Percentiles rank a stretch among this genome's conserved stretches.
phyloP scores from a whole-genome alignment of 2,888 invertebrate species.

The Drosophila neonasuta region DNA sequence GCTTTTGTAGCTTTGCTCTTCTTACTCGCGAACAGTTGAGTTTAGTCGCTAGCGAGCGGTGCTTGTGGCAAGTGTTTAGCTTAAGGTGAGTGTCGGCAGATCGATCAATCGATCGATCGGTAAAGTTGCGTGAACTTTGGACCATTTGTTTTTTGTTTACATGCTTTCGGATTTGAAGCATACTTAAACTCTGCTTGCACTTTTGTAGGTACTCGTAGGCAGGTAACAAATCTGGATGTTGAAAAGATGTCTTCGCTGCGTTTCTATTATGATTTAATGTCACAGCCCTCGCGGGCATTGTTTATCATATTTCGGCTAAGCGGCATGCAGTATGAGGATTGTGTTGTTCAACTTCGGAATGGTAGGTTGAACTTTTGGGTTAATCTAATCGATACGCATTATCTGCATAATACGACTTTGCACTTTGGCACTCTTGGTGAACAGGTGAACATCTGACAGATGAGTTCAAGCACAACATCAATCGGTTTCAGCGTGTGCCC shows the following conservation, averaged over 20 bases:
- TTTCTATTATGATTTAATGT: constrained; percentile 88
- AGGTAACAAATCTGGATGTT: constrained; percentile 26
- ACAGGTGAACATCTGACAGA: constrained; percentile 85
- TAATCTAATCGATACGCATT: constrained; percentile 16
- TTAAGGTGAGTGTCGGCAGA: neutral
- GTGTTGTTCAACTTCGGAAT: constrained; percentile 85
- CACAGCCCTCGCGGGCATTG: constrained; percentile 89
- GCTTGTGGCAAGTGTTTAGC: constrained; percentile 32
- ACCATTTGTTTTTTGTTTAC: constrained; percentile 33
- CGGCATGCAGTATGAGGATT: constrained; percentile 86
- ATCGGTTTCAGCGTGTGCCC: constrained; percentile 86
- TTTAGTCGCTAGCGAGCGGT: constrained; percentile 34
- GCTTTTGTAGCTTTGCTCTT: constrained; percentile 26
- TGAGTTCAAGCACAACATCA: constrained; percentile 83
- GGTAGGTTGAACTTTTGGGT: constrained; percentile 81
- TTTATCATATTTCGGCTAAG: constrained; percentile 87
- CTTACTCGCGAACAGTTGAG: neutral
- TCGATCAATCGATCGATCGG: constrained; percentile 24
- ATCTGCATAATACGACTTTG: constrained; percentile 22
- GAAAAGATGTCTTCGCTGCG: constrained; percentile 82
- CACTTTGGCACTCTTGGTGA: constrained; percentile 16
- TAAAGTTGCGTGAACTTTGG: constrained; percentile 47
- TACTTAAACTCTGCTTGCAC: neutral
- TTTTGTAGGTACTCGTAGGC: constrained; percentile 37
- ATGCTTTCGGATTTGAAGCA: neutral